Percentiles rank a stretch among this genome's conserved stretches.
Conservation (phyloP, 2,113 vertebrate genomes). For the Phalacrocorax carbo region DNA sequence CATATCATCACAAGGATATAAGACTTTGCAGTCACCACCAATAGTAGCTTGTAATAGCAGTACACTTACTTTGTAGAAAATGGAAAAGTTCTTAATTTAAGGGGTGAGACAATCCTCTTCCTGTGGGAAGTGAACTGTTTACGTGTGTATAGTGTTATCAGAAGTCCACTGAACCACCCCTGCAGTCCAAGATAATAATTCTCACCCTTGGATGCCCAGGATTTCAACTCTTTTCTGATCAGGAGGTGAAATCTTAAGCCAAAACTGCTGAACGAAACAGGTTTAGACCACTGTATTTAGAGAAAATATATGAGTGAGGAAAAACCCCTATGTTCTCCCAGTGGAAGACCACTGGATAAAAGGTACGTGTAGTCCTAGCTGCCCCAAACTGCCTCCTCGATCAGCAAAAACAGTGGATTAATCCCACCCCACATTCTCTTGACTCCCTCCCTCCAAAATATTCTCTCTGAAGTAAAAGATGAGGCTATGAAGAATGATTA, state of each 20-base stretch:
- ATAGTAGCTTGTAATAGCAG: not conserved
- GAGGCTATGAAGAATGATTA: not conserved
- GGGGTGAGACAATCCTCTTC: not conserved
- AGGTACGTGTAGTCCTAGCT: not conserved
- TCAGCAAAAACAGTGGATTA: not conserved
- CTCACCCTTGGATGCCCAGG: not conserved
- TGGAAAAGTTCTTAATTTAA: not conserved
- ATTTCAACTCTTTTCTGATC: not conserved
- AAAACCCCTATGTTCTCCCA: not conserved
- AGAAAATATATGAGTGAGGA: not conserved
- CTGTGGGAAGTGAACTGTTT: not conserved
- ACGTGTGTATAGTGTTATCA: not conserved
- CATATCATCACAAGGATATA: not conserved
- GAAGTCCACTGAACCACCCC: not conserved
- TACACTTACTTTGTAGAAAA: not conserved
- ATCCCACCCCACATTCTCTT: not conserved
- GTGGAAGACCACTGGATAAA: not conserved
- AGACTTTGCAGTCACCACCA: not conserved
- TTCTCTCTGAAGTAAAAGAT: not conserved
- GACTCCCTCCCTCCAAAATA: not conserved
- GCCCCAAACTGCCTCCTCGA: not conserved
- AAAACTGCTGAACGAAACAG: not conserved
- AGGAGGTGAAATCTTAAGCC: not conserved
- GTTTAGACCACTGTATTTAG: not conserved
- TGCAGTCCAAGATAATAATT: not conserved